Conservation (phyloP, 2,888 invertebrate species). For the Eilema caniola region DNA sequence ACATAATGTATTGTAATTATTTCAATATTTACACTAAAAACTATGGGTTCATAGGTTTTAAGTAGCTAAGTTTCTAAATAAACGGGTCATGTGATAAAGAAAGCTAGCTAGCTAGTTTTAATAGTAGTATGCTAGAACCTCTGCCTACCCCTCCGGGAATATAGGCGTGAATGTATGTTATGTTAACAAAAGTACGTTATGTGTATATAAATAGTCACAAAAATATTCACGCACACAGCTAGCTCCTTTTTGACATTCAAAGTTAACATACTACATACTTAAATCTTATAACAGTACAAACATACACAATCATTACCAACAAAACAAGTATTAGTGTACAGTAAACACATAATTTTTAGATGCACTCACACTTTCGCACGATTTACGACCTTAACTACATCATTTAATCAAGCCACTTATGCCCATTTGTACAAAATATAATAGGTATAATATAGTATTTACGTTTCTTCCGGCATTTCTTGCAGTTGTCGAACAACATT, state of each 20-base stretch:
- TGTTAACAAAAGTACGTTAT: no score
- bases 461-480: constrained; percentile 73
- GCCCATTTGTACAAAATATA: not conserved
- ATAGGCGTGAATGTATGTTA: no score
- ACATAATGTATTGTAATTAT: not conserved
- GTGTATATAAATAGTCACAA: no score
- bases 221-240: no score
- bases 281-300: not conserved
- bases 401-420: not conserved
- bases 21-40: not conserved
- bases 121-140: no score
- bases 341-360: not conserved
- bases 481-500: constrained; percentile 80
- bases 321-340: not conserved
- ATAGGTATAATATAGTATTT: constrained; percentile 7
- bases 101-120: no score
- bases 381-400: not conserved
- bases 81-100: no score
- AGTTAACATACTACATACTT: no score
- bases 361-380: not conserved
- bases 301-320: not conserved
- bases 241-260: not conserved
- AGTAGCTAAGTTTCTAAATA: no score
- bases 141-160: no score
- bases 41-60: no score